Evolutionary conservation across 2,113 vertebrate genomes (phyloP).

Genomic region (Leptodactylus fuscus): DNA sequence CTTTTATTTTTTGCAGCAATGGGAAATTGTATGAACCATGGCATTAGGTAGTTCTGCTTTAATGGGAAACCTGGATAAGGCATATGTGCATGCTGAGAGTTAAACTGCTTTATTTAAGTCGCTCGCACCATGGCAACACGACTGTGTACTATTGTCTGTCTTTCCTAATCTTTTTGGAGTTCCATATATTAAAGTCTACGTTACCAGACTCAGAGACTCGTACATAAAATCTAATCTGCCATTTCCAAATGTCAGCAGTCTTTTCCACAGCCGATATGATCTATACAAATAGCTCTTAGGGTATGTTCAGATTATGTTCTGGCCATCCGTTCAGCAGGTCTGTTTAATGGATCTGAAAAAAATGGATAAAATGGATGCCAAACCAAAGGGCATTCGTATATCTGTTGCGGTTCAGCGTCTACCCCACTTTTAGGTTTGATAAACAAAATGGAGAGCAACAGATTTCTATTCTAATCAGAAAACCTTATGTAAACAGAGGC

Average conservation of each 20-base stretch:
- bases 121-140: constrained; percentile 7
- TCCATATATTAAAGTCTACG: background rate
- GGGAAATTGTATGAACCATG: background rate
- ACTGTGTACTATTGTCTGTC: background rate
- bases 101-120: constrained; percentile 12
- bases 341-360: no score
- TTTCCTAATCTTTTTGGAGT: constrained; percentile 2
- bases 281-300: background rate
- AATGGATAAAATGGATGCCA: no score
- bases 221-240: background rate
- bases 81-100: background rate
- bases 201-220: background rate
- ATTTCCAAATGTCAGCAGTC: background rate
- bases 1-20: background rate
- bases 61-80: background rate
- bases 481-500: no score
- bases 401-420: no score
- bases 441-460: no score
- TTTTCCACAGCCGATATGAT: background rate
- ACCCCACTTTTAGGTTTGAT: no score
- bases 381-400: no score
- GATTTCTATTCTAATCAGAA: no score
- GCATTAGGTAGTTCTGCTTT: background rate
- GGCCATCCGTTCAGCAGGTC: no score
- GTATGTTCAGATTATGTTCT: no score